Conservation (phyloP, 2,113 vertebrate genomes). For the Crotalus viridis region DNA sequence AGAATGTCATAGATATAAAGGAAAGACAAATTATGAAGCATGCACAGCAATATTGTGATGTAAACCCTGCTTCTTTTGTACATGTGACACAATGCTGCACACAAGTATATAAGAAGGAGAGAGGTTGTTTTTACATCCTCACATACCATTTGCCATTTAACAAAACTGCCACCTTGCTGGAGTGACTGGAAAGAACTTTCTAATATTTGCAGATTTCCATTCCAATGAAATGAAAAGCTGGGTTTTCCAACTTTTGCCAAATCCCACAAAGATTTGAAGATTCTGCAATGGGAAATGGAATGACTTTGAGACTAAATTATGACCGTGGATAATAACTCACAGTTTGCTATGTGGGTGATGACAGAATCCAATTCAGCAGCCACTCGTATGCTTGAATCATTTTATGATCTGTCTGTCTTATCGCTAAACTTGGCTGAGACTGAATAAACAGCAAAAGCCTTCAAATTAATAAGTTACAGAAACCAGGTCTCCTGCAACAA, state of each 20-base stretch:
- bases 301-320: neutral
- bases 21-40: neutral
- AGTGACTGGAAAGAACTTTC: neutral
- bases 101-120: neutral
- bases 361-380: neutral
- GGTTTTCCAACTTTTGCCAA: neutral
- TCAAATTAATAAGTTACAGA: neutral
- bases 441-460: neutral
- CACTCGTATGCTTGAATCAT: neutral
- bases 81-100: neutral
- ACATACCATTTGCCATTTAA: neutral
- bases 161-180: too few species aligned
- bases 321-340: neutral
- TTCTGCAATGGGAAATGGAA: neutral
- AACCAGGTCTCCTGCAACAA: neutral
- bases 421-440: neutral
- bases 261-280: neutral
- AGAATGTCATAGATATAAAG: neutral
- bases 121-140: neutral
- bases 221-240: neutral
- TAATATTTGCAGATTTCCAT: neutral
- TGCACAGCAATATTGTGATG: neutral
- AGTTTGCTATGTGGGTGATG: neutral
- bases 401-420: neutral
- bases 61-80: neutral